phyloP scores from a whole-genome alignment of 2,797 vertebrate genomes.

The Brachyrhaphis roseni region DNA sequence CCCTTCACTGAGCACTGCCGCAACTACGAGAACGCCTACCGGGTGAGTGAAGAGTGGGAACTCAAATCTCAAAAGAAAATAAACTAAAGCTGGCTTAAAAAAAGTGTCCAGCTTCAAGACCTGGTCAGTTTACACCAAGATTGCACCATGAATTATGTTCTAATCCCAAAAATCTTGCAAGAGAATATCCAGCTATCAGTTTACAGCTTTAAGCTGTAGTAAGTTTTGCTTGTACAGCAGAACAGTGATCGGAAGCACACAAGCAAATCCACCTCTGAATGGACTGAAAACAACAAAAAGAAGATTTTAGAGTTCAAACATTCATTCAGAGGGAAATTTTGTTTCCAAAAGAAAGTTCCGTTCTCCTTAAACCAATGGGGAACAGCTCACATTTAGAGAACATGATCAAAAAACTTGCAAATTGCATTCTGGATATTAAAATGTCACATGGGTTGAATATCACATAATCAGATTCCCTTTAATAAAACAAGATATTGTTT shows the following conservation, averaged over 20 bases:
- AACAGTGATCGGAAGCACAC: not conserved
- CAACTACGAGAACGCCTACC: conserved; percentile 88
- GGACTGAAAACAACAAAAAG: not conserved
- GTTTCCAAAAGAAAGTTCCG: not conserved
- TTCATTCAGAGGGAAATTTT: not conserved
- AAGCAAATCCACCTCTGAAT: not conserved
- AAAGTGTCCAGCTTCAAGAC: not conserved
- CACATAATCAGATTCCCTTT: not conserved
- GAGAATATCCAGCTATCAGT: not conserved
- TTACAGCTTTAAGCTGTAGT: not conserved
- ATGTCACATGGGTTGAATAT: not conserved
- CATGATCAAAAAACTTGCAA: not conserved
- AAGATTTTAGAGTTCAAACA: not conserved
- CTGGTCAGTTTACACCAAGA: not conserved
- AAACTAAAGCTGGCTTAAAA: too few relatives aligned
- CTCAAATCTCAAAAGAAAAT: not conserved
- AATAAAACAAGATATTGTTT: too few relatives aligned
- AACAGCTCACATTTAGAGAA: not conserved
- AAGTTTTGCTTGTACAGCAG: not conserved
- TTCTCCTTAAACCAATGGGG: not conserved
- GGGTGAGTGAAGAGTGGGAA: conserved; percentile 74
- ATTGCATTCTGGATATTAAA: not conserved
- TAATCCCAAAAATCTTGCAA: not conserved
- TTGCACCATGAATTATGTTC: not conserved
- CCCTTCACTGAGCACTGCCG: conserved; percentile 91